Evolutionary conservation across 2,797 vertebrate genomes (phyloP), one percentile per base, ranked within the genome.

Genomic region (Cetoscarus ocellatus): DNA sequence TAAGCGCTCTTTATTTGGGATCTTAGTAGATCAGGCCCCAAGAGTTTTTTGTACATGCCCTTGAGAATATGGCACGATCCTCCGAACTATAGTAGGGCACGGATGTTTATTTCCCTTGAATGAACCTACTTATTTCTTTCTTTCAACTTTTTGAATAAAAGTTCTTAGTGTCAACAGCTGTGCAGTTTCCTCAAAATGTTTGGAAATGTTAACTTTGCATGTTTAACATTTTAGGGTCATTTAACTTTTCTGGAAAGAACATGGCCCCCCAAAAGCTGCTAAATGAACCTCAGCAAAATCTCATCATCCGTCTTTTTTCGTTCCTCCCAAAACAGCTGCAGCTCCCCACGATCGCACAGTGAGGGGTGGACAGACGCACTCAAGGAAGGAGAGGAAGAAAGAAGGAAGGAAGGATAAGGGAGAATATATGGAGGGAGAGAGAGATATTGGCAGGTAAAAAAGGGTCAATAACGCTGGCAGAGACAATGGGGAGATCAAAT

Each of bases 211-310:
- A 72, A 73, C 49, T 67, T 66, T 55, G 19, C 15, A 14, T 49
- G 38, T 18, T 54, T 6, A 68, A 17, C 44, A 27, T 47, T 19
- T 66, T 7, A 36, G 75, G 42, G 43, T 79, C 74, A 87, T 88
- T 87, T 82, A 84, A 54, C 80, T 54, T 35, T 62, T 76, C 70
- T 42, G 18, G 67, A 8, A 55, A 69, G 67, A 58, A 42, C 59
- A 64, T 0, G 15, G 39, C 77, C 75, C 77, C 86, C 83, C n/a
- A 43, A 85, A 84, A 83, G 82, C 79, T 67, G 85, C 74, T 87
- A 86, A 91, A 91, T 90, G 86, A 89, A 87, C 84, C 88, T 67
- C 6, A 15, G 60, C 52, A 0, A 80, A 85, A 82, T 34, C 69
- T 80, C 85, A 64, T 84, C 61, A 76, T 81, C 39, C 35, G n/a